A percentile compares a stretch with the other conserved stretches of the same genome.
These are phyloP conservation scores for Platanista minor DNA, from an alignment of 2,113 vertebrate species.

Conservation along the genomic window DNA sequence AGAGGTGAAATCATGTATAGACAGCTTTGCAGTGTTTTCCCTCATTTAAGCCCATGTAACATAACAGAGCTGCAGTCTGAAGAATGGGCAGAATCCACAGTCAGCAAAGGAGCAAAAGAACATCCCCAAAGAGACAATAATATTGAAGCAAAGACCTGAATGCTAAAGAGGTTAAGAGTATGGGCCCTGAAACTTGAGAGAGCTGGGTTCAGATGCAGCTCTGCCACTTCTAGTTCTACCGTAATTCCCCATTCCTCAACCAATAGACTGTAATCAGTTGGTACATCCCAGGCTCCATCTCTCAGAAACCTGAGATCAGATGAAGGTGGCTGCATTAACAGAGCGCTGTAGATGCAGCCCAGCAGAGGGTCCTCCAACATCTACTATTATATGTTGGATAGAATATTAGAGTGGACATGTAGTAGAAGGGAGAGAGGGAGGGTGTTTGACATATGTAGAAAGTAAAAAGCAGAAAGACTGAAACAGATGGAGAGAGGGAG, in stretches of 20 bases:
- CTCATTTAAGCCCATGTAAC: neutral
- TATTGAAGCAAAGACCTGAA: neutral
- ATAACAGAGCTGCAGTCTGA: neutral
- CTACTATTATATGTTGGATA: neutral
- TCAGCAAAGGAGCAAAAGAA: neutral
- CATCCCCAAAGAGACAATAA: neutral
- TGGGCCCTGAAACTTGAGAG: neutral
- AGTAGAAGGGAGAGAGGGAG: neutral
- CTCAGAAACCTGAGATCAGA: neutral
- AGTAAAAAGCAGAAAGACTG: neutral
- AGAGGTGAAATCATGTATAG: neutral
- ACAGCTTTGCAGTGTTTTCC: neutral
- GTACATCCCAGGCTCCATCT: neutral
- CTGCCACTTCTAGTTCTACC: neutral
- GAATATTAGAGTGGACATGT: neutral
- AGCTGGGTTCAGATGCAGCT: neutral
- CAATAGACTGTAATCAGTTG: neutral
- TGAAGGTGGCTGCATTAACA: neutral
- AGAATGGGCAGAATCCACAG: neutral
- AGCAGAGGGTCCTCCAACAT: neutral
- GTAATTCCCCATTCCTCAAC: neutral
- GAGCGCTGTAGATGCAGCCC: neutral
- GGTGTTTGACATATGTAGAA: neutral
- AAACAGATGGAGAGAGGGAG: neutral
- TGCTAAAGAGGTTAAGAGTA: neutral